Evolutionary conservation across 2,888 invertebrate species (phyloP).

Genomic region (Coenonympha glycerion): DNA sequence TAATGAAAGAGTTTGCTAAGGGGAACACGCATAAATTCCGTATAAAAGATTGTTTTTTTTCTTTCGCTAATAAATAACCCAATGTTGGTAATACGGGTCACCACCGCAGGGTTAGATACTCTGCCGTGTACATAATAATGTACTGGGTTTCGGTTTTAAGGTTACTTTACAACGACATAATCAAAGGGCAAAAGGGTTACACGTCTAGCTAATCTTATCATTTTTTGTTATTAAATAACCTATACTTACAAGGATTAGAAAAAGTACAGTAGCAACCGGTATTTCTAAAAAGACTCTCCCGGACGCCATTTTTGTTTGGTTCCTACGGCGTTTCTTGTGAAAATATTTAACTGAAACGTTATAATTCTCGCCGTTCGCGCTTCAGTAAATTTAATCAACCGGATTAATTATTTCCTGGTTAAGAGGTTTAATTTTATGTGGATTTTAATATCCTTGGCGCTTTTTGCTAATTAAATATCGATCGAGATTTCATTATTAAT

Average conservation of each 20-base stretch:
- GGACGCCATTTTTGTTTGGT: constrained; percentile 15
- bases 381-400: constrained; percentile 28
- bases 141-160: too few relatives aligned
- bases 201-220: too few relatives aligned
- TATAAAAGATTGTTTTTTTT: too few relatives aligned
- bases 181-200: too few relatives aligned
- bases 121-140: too few relatives aligned
- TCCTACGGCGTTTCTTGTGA: constrained; percentile 8
- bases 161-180: too few relatives aligned
- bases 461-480: constrained; percentile 3
- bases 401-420: constrained; percentile 13
- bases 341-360: constrained; percentile 19
- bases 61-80: too few relatives aligned
- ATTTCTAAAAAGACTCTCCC: constrained; percentile 12
- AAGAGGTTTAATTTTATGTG: constrained; percentile 8
- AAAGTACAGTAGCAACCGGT: not conserved
- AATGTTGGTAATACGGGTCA: too few relatives aligned
- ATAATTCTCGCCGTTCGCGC: constrained; percentile 17
- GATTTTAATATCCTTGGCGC: not conserved
- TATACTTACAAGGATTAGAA: not conserved
- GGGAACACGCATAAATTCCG: too few relatives aligned
- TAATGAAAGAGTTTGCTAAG: too few relatives aligned
- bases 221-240: too few relatives aligned
- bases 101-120: too few relatives aligned
- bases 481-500: not conserved